A percentile compares a stretch with the other conserved stretches of the same genome.
Conservation (phyloP, 2,797 vertebrate genomes). For the Catharus ustulatus region DNA sequence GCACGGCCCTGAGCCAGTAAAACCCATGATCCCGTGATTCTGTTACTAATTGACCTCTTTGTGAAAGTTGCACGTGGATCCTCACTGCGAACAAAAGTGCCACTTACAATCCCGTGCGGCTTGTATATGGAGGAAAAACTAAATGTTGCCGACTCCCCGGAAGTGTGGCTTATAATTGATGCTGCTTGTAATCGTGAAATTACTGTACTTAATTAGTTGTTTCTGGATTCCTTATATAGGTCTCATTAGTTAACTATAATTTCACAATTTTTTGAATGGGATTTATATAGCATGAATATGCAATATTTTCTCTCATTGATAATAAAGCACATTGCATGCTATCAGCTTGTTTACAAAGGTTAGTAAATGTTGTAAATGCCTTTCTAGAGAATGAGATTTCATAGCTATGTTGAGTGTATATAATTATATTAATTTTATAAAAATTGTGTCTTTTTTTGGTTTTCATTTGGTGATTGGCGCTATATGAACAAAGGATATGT, state of each 20-base stretch:
- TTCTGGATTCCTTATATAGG: background rate
- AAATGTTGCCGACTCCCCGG: no score
- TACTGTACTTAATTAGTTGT: background rate
- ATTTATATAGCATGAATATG: background rate
- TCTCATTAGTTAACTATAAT: background rate
- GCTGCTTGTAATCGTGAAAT: no score
- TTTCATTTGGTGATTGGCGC: background rate
- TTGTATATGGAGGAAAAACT: no score
- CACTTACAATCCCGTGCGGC: no score
- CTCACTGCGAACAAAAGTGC: no score
- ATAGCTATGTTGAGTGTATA: background rate
- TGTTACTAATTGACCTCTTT: no score
- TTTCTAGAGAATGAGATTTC: background rate
- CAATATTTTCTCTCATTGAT: background rate
- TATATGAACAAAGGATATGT: background rate
- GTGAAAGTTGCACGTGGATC: no score
- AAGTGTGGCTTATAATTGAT: no score
- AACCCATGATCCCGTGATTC: no score
- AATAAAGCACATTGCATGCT: background rate
- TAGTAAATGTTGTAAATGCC: background rate
- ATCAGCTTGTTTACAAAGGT: background rate
- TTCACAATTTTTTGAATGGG: background rate
- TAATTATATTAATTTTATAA: background rate
- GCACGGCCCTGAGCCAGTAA: no score
- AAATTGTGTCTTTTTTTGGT: background rate